phyloP scores from a whole-genome alignment of 1,140 invertebrate species.

The Dendroctonus valens region DNA sequence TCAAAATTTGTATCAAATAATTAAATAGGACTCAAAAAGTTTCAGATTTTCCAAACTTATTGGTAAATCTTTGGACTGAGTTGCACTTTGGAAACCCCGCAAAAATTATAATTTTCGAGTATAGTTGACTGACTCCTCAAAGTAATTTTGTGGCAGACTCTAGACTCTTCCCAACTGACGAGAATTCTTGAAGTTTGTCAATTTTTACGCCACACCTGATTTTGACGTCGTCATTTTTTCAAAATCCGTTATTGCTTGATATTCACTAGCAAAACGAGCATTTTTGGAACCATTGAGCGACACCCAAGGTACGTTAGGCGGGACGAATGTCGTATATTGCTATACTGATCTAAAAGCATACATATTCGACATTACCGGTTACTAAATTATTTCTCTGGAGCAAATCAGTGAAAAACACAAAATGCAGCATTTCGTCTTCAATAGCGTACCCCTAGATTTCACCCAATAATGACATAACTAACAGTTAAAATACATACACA shows the following conservation, averaged over 20 bases:
- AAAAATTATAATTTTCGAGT: slow-evolving; percentile 29
- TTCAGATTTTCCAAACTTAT: no score
- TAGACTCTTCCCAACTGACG: slow-evolving; percentile 15
- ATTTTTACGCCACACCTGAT: slow-evolving; percentile 38
- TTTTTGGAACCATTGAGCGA: neutral
- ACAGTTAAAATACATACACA: slow-evolving; percentile 39
- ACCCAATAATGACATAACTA: slow-evolving; percentile 38
- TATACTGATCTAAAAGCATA: neutral
- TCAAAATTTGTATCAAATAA: no score
- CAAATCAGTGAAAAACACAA: no score
- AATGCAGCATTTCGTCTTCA: no score
- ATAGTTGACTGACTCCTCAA: slow-evolving; percentile 25
- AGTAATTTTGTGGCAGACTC: slow-evolving; percentile 39
- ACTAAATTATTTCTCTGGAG: no score
- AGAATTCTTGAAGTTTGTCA: slow-evolving; percentile 30
- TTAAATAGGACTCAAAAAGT: no score
- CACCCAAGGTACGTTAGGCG: neutral
- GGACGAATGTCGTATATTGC: neutral
- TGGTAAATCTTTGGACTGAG: neutral
- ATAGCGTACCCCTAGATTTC: slow-evolving; percentile 8
- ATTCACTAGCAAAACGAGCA: neutral
- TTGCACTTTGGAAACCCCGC: slow-evolving; percentile 13
- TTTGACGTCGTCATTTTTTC: slow-evolving; percentile 12
- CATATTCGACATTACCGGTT: no score
- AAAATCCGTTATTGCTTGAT: no score